Conservation (phyloP, 2,113 vertebrate genomes). For the Erythrocercus mccallii region DNA sequence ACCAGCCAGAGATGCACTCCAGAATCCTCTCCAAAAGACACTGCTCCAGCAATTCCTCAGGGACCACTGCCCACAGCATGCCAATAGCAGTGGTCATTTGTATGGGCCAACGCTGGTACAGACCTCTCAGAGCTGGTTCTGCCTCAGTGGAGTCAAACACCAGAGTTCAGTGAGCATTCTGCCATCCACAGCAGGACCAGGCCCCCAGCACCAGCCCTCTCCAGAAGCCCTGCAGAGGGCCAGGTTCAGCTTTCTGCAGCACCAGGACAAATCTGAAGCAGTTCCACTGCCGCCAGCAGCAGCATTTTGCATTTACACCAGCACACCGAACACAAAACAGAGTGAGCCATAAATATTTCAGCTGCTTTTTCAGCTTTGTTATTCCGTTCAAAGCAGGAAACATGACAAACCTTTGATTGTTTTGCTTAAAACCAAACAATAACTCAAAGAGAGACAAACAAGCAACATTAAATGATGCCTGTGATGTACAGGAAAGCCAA, state of each 20-base stretch:
- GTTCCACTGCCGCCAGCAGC: not conserved
- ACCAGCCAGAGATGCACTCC: not conserved
- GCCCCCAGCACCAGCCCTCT: not conserved
- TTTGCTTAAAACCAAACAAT: constrained; percentile 69
- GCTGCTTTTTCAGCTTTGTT: constrained; percentile 57
- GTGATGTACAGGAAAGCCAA: not conserved
- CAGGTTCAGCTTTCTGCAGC: not conserved
- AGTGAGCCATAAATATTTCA: constrained; percentile 68
- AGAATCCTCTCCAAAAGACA: not conserved
- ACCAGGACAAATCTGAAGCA: not conserved
- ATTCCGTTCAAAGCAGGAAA: constrained; percentile 61
- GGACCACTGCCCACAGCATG: not conserved
- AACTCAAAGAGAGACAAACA: constrained; percentile 70
- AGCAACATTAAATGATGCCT: constrained; percentile 57
- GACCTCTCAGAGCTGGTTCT: not conserved
- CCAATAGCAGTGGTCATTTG: not conserved
- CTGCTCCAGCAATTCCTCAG: not conserved
- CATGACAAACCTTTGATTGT: constrained; percentile 73
- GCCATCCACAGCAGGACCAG: not conserved
- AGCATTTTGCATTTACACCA: constrained; percentile 43
- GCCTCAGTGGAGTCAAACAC: not conserved
- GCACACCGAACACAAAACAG: not conserved
- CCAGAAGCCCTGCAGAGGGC: not conserved
- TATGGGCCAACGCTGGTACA: accelerated
- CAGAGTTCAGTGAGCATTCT: not conserved